These are phyloP conservation scores for Chrysolina oricalcia DNA, from an alignment of 2,888 invertebrate species.

Conservation along the genomic window DNA sequence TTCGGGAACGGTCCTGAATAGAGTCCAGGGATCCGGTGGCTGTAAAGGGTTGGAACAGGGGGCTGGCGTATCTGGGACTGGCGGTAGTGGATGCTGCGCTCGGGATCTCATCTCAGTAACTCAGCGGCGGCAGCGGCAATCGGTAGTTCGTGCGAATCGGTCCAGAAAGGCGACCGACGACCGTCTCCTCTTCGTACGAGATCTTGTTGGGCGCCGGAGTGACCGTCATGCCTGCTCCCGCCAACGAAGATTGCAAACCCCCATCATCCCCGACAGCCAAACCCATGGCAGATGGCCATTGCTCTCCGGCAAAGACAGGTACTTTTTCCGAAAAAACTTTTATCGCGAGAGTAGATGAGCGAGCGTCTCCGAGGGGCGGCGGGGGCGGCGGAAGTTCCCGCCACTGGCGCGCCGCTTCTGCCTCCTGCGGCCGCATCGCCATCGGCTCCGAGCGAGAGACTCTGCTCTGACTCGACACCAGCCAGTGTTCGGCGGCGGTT, in stretches of 20 bases:
- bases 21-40: conserved; percentile 57
- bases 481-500: conserved; percentile 53
- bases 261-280: conserved; percentile 60
- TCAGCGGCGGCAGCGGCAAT: conserved; percentile 62
- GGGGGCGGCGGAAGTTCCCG: conserved; percentile 32
- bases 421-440: conserved; percentile 14
- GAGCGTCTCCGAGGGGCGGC: background rate
- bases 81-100: conserved; percentile 73
- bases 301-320: conserved; percentile 70
- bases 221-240: conserved; percentile 66
- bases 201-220: conserved; percentile 65
- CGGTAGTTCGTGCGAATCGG: conserved; percentile 60
- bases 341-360: conserved; percentile 23
- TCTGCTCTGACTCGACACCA: conserved; percentile 36
- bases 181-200: conserved; percentile 51
- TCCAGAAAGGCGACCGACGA: conserved; percentile 67
- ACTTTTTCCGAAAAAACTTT: conserved; percentile 48
- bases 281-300: conserved; percentile 70
- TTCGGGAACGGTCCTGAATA: conserved; percentile 52
- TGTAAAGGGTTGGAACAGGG: conserved; percentile 57
- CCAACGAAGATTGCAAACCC: conserved; percentile 68
- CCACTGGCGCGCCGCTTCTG: conserved; percentile 36
- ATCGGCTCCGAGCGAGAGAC: conserved; percentile 33
- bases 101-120: conserved; percentile 64
- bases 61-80: conserved; percentile 59